Conservation (phyloP, 2,888 invertebrate genomes). For the Lymantria monacha region DNA sequence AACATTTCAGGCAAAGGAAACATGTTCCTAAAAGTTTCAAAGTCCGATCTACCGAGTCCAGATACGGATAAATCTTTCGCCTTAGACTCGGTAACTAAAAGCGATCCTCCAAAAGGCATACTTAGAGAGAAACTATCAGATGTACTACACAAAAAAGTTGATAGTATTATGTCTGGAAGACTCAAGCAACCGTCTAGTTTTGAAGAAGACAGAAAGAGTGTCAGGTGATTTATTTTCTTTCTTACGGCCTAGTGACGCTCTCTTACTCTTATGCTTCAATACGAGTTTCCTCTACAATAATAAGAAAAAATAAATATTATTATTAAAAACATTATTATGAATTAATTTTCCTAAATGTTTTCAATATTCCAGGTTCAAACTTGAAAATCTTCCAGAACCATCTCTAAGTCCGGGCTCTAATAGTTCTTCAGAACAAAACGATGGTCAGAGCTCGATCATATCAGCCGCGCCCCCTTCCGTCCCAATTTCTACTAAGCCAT, state of each 20-base stretch:
- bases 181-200: conserved; percentile 65
- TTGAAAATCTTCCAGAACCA: conserved; percentile 64
- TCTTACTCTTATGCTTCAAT: no score
- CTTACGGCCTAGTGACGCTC: background rate
- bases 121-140: conserved; percentile 82
- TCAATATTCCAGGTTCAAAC: conserved; percentile 54
- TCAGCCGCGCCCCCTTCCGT: conserved; percentile 48
- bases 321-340: no score
- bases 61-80: conserved; percentile 70
- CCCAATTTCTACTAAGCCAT: conserved; percentile 39
- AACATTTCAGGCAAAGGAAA: conserved; percentile 59
- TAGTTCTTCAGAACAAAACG: conserved; percentile 75
- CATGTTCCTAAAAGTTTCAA: conserved; percentile 65
- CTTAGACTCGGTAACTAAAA: conserved; percentile 66
- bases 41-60: conserved; percentile 69
- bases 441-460: conserved; percentile 71
- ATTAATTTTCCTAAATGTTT: no score
- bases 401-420: conserved; percentile 76
- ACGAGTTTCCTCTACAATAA: no score
- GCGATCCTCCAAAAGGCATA: conserved; percentile 83
- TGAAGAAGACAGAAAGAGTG: conserved; percentile 90
- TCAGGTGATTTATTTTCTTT: conserved; percentile 53
- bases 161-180: conserved; percentile 49
- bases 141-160: conserved; percentile 49
- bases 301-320: no score